Percentiles rank a stretch among this genome's conserved stretches.
phyloP scores from a whole-genome alignment of 2,797 vertebrate species.

The Catostomus latipinnis region DNA sequence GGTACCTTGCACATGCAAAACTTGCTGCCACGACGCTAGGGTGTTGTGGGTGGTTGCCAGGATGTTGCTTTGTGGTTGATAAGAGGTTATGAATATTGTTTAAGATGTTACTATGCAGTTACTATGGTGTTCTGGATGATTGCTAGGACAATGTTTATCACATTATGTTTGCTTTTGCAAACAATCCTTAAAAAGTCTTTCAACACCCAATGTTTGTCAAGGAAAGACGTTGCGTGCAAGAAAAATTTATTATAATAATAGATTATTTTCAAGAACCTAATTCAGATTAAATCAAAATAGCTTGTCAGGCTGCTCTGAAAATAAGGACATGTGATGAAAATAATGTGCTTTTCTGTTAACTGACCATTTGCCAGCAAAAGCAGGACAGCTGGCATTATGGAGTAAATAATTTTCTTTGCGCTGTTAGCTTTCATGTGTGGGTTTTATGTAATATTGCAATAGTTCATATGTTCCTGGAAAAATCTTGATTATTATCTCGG shows the following conservation, averaged over 20 bases:
- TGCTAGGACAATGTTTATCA: too few relatives aligned
- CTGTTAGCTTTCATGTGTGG: slow-evolving; percentile 42
- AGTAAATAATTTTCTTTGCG: slow-evolving; percentile 33
- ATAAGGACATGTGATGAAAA: slow-evolving; percentile 46
- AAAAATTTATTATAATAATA: not conserved
- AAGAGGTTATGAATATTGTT: too few relatives aligned
- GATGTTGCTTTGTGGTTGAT: too few relatives aligned
- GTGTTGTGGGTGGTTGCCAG: too few relatives aligned
- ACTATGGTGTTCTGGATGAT: too few relatives aligned
- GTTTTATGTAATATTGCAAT: slow-evolving; percentile 40
- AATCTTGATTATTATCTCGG: slow-evolving; percentile 44
- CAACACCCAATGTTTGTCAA: not conserved
- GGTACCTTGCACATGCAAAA: too few relatives aligned
- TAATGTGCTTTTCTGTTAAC: slow-evolving; percentile 46
- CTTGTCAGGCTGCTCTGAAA: slow-evolving; percentile 46
- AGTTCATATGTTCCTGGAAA: slow-evolving; percentile 44
- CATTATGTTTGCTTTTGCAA: too few relatives aligned
- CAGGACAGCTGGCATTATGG: slow-evolving; percentile 43
- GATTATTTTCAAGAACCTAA: slow-evolving; percentile 48
- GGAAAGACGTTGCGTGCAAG: slow-evolving; percentile 15
- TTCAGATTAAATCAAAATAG: slow-evolving; percentile 53
- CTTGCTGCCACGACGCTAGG: too few relatives aligned
- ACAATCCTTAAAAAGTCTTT: too few relatives aligned
- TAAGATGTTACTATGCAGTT: too few relatives aligned
- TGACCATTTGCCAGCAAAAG: slow-evolving; percentile 54